phyloP scores from a whole-genome alignment of 2,888 invertebrate genomes.

The Oligia fasciuncula region DNA sequence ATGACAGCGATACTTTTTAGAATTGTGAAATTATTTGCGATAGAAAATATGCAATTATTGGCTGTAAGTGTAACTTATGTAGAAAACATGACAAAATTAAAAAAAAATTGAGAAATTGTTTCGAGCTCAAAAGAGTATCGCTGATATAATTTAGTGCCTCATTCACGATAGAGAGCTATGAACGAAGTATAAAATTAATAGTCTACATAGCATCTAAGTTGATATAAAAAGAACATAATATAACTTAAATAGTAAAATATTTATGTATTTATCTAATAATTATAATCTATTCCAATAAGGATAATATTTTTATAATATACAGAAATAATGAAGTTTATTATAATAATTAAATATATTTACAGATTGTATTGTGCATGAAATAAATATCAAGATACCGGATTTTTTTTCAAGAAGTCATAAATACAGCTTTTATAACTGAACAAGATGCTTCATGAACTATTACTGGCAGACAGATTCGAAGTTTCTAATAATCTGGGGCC shows the following conservation, averaged over 20 bases:
- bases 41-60: neutral
- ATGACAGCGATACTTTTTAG: constrained; percentile 10
- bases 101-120: neutral
- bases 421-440: constrained; percentile 4
- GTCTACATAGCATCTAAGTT: neutral
- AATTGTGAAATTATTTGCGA: neutral
- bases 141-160: constrained; percentile 13
- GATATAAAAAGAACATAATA: constrained; percentile 2
- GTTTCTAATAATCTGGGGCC: neutral
- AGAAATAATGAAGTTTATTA: neutral
- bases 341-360: constrained; percentile 40
- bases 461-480: neutral
- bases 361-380: constrained; percentile 54
- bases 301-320: constrained; percentile 33
- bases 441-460: neutral
- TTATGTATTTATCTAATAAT: constrained; percentile 10
- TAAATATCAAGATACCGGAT: constrained; percentile 32
- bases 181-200: neutral
- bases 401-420: constrained; percentile 37
- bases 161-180: neutral
- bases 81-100: neutral
- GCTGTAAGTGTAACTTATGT: neutral
- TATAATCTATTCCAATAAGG: constrained; percentile 7
- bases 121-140: neutral
- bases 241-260: neutral